Percentiles rank a stretch among this genome's conserved stretches.
Conservation (phyloP, 2,797 vertebrate species). For the Pseudomugil tenellus region DNA sequence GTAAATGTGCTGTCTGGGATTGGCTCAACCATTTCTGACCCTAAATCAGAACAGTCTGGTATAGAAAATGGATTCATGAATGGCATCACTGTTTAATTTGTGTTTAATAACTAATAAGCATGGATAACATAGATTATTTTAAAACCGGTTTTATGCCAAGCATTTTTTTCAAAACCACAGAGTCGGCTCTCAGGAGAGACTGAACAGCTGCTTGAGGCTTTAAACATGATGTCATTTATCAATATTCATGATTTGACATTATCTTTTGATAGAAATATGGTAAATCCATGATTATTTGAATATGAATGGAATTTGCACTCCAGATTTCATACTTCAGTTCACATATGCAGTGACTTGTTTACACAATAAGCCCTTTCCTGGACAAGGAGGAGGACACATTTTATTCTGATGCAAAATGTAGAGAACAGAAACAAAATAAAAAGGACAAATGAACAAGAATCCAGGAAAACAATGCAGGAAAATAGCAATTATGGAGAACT, state of each 20-base stretch:
- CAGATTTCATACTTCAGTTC: slow-evolving; percentile 24
- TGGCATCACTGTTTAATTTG: too few relatives aligned
- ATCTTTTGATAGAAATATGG: slow-evolving; percentile 54
- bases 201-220: slow-evolving; percentile 8
- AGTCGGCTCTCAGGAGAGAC: slow-evolving; percentile 15
- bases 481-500: too few relatives aligned
- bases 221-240: slow-evolving; percentile 54
- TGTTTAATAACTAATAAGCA: too few relatives aligned
- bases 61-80: too few relatives aligned
- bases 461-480: too few relatives aligned
- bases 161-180: slow-evolving; percentile 4
- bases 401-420: background rate
- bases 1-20: too few relatives aligned
- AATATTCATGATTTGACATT: slow-evolving; percentile 63
- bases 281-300: slow-evolving; percentile 53
- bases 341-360: slow-evolving; percentile 32
- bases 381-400: background rate
- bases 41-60: too few relatives aligned
- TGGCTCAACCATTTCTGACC: too few relatives aligned
- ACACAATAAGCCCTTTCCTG: slow-evolving; percentile 8
- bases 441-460: background rate
- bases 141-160: background rate
- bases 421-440: background rate
- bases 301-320: slow-evolving; percentile 49
- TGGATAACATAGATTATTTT: too few relatives aligned